phyloP scores from a whole-genome alignment of 2,113 vertebrate genomes.

The Saccopteryx leptura region DNA sequence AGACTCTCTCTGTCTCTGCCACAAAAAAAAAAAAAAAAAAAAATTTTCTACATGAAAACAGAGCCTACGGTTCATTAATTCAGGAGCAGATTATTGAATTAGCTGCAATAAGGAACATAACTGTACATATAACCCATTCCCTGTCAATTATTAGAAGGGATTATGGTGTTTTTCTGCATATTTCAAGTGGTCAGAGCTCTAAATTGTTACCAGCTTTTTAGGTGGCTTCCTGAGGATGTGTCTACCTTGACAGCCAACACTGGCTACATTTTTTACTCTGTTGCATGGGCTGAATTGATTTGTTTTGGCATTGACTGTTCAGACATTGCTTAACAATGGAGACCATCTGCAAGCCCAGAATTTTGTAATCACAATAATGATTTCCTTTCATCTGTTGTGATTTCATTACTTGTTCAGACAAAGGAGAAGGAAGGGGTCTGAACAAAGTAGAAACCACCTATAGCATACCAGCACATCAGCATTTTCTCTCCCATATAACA shows the following conservation, averaged over 20 bases:
- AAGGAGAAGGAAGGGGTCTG: background rate
- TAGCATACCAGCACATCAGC: background rate
- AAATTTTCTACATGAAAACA: background rate
- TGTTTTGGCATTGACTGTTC: background rate
- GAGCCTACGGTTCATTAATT: background rate
- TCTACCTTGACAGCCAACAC: background rate
- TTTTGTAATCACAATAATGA: background rate
- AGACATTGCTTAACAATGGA: background rate
- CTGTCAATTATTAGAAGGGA: background rate
- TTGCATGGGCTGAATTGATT: background rate
- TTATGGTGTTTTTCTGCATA: background rate
- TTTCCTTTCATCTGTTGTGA: background rate
- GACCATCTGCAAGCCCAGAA: background rate
- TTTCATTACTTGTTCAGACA: background rate
- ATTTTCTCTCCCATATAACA: background rate
- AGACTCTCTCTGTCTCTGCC: too few relatives aligned
- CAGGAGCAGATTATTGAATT: background rate
- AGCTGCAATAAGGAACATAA: background rate
- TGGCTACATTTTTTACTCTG: background rate
- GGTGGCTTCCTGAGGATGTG: background rate
- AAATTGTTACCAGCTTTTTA: constrained; percentile 5
- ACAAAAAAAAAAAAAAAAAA: too few relatives aligned
- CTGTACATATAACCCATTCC: background rate
- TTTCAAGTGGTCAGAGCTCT: constrained; percentile 4
- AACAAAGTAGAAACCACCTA: background rate